Conservation (phyloP, 1,140 invertebrate genomes). For the Drosophila ficusphila region DNA sequence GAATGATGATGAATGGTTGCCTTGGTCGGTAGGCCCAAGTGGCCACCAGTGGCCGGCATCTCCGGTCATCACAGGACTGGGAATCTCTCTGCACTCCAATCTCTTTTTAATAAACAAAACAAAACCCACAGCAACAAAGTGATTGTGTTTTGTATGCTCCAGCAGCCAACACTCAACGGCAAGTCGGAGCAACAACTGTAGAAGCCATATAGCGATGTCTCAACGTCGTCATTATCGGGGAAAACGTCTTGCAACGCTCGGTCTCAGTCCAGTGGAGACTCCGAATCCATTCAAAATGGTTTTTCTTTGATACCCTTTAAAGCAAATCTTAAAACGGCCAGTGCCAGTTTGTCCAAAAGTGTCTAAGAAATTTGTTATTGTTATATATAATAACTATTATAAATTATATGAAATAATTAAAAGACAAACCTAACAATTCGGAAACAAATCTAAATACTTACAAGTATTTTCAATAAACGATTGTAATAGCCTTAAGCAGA, state of each 20-base stretch:
- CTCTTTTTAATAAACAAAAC: conserved; percentile 79
- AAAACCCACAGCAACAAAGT: conserved; percentile 54
- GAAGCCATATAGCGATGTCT: conserved; percentile 45
- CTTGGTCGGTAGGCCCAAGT: conserved; percentile 26
- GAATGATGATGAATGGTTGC: conserved; percentile 75
- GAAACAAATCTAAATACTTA: too few species aligned
- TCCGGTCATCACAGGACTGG: conserved; percentile 56
- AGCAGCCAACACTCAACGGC: conserved; percentile 60
- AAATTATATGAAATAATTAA: too few species aligned
- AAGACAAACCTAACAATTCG: too few species aligned
- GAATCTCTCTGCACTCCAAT: conserved; percentile 68
- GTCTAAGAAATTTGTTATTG: too few species aligned
- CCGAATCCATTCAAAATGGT: conserved; percentile 11
- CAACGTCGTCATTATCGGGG: conserved; percentile 72
- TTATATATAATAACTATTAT: too few species aligned
- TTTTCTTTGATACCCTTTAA: conserved; percentile 24
- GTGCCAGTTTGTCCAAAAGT: too few species aligned
- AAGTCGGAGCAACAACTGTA: conserved; percentile 22
- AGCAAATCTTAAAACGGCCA: background rate
- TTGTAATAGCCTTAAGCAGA: too few species aligned
- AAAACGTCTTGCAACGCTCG: conserved; percentile 61
- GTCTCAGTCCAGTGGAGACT: conserved; percentile 2
- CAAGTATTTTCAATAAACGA: too few species aligned
- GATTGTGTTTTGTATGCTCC: conserved; percentile 65
- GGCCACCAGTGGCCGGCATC: conserved; percentile 20